Conservation (phyloP, 2,797 vertebrate genomes). For the Intellagama lesueurii region DNA sequence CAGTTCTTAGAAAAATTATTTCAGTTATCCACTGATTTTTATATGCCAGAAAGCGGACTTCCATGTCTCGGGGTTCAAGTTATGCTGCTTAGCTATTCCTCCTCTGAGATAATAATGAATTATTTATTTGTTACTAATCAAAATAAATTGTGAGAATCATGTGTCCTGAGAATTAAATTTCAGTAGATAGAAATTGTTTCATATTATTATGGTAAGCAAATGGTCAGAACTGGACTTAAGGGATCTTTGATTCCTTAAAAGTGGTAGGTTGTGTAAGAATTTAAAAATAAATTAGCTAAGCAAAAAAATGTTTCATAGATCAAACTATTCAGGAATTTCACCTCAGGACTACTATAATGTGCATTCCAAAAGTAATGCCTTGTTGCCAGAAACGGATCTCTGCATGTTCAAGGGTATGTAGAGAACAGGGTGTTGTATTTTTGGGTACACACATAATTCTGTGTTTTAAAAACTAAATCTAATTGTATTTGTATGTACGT, state of each 20-base stretch:
- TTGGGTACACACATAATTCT: not conserved
- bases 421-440: not conserved
- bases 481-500: not conserved
- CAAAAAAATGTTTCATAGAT: not conserved
- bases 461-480: not conserved
- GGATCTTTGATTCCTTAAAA: not conserved
- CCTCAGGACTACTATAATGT: not conserved
- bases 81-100: not conserved
- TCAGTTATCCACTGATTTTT: conserved; percentile 30
- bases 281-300: not conserved
- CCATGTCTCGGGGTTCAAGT: not conserved
- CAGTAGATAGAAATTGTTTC: not conserved
- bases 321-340: not conserved
- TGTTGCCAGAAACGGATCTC: not conserved
- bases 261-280: too few relatives aligned
- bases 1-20: not conserved
- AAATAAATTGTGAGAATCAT: not conserved
- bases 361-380: not conserved
- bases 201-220: not conserved
- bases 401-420: not conserved
- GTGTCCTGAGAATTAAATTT: not conserved
- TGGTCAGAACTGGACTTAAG: not conserved
- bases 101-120: not conserved
- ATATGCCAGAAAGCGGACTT: not conserved
- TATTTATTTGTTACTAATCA: not conserved